phyloP scores from a whole-genome alignment of 2,797 vertebrate species.

The Myotis planiceps region DNA sequence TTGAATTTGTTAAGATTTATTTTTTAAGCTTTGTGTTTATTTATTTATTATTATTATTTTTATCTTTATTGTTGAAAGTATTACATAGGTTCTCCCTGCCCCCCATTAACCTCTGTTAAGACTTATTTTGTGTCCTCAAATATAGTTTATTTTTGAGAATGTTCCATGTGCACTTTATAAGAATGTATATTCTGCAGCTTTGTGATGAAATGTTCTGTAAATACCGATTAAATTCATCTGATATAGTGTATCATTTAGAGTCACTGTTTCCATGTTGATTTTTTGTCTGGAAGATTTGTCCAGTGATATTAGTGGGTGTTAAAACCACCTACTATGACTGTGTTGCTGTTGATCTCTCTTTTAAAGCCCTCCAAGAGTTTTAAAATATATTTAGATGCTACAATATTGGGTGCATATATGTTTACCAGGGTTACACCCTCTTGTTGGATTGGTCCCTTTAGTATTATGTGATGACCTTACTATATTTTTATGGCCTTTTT shows the following conservation, averaged over 20 bases:
- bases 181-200: neutral
- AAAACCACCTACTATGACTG: neutral
- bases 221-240: neutral
- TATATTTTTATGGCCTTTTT: neutral
- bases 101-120: neutral
- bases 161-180: neutral
- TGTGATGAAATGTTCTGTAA: neutral
- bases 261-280: neutral
- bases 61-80: too few relatives aligned
- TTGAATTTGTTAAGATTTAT: neutral
- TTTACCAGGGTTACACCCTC: neutral
- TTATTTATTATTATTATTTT: too few relatives aligned
- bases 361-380: neutral
- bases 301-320: neutral
- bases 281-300: neutral
- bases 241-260: neutral
- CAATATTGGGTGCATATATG: neutral
- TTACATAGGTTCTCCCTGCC: too few relatives aligned
- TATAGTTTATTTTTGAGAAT: neutral
- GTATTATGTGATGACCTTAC: neutral
- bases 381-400: neutral
- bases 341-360: neutral
- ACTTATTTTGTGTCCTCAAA: neutral
- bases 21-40: too few relatives aligned
- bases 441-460: neutral